Evolutionary conservation across 1,140 invertebrate genomes (phyloP).

Genomic region (Ceratitis capitata): DNA sequence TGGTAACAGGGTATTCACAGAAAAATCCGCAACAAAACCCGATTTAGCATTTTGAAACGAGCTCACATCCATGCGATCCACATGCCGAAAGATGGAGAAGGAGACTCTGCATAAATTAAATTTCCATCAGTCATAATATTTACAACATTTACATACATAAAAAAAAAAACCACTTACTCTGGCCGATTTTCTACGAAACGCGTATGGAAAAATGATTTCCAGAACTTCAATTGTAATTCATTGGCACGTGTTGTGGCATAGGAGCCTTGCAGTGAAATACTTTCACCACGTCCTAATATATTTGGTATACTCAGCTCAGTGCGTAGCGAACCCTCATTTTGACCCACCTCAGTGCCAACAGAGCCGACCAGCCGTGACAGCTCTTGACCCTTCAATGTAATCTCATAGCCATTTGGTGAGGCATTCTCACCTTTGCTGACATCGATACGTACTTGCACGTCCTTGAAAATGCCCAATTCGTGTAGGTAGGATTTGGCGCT

Average conservation of each 20-base stretch:
- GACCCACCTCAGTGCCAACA: slow-evolving; percentile 62
- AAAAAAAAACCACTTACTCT: slow-evolving; percentile 51
- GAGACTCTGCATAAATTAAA: slow-evolving; percentile 49
- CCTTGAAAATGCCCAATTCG: slow-evolving; percentile 63
- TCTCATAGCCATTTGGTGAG: slow-evolving; percentile 60
- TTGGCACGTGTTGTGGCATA: slow-evolving; percentile 60
- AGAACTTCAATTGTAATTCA: slow-evolving; percentile 61
- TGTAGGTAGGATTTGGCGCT: slow-evolving; percentile 58
- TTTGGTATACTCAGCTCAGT: slow-evolving; percentile 60
- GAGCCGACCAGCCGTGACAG: slow-evolving; percentile 58
- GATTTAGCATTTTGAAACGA: slow-evolving; percentile 58
- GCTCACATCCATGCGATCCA: slow-evolving; percentile 56
- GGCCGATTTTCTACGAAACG: slow-evolving; percentile 59
- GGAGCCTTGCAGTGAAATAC: slow-evolving; percentile 59
- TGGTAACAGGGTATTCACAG: slow-evolving; percentile 54
- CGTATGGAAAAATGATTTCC: slow-evolving; percentile 64
- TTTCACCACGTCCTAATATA: slow-evolving; percentile 60
- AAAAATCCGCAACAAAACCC: slow-evolving; percentile 56
- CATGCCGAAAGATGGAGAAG: slow-evolving; percentile 59
- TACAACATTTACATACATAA: not conserved
- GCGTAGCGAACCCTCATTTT: slow-evolving; percentile 61
- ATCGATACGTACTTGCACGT: slow-evolving; percentile 59
- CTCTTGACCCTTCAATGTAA: slow-evolving; percentile 60
- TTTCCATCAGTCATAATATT: not conserved
- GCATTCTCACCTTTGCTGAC: slow-evolving; percentile 57